Conservation (phyloP, 2,888 invertebrate species). For the Criorhina ranunculi region DNA sequence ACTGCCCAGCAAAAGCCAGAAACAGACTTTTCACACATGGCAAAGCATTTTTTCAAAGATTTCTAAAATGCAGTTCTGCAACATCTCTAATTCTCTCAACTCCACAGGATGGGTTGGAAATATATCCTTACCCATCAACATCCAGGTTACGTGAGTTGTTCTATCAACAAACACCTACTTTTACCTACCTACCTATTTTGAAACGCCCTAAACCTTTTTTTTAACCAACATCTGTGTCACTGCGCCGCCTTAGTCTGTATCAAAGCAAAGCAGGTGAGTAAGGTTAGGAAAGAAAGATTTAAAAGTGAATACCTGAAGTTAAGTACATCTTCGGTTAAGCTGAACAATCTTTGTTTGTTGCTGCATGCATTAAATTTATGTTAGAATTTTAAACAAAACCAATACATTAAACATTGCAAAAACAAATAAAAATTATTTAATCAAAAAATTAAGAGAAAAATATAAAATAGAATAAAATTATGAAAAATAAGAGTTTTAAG, state of each 20-base stretch:
- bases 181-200: too few relatives aligned
- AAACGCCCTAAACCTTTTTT: too few relatives aligned
- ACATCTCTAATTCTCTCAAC: too few relatives aligned
- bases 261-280: constrained; percentile 37
- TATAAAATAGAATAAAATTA: constrained; percentile 10
- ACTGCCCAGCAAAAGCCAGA: too few relatives aligned
- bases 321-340: constrained; percentile 91
- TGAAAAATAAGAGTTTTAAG: constrained; percentile 15
- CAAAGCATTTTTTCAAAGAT: too few relatives aligned
- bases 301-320: constrained; percentile 87
- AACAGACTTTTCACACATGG: too few relatives aligned
- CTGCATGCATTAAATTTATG: constrained; percentile 87
- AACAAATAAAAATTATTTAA: too few relatives aligned
- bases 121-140: too few relatives aligned
- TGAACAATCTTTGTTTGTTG: constrained; percentile 92
- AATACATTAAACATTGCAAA: constrained; percentile 45
- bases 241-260: background rate
- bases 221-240: constrained; percentile 1
- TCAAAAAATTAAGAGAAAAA: constrained; percentile 23
- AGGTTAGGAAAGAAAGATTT: constrained; percentile 9
- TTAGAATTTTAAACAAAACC: constrained; percentile 19
- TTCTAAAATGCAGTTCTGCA: too few relatives aligned
- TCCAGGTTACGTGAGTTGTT: too few relatives aligned
- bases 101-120: too few relatives aligned
- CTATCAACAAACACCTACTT: too few relatives aligned